These are phyloP conservation scores for Arion vulgaris DNA, from an alignment of 1,140 invertebrate genomes.

Conservation along the genomic window DNA sequence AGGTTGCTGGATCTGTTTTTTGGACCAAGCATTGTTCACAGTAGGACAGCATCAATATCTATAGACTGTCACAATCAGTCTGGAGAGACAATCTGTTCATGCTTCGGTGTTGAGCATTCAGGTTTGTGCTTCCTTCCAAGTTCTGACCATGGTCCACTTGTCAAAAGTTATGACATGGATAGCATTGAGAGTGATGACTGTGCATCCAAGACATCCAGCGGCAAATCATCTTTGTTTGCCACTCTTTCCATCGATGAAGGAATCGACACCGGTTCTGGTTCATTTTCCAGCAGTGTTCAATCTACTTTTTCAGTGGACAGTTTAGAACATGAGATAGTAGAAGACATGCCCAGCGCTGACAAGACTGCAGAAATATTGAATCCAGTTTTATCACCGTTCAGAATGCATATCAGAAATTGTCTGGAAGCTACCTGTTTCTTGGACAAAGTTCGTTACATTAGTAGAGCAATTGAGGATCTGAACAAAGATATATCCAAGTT, in stretches of 20 bases:
- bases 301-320: not conserved
- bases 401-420: not conserved
- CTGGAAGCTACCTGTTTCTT: not conserved
- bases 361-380: not conserved
- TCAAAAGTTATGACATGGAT: constrained; percentile 7
- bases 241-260: not conserved
- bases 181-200: not conserved
- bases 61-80: not conserved
- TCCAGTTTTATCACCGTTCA: constrained; percentile 18
- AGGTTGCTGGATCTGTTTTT: constrained; percentile 22
- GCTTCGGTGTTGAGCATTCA: not conserved
- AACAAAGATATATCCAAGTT: constrained; percentile 22
- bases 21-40: not conserved
- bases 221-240: not conserved
- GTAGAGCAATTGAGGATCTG: constrained; percentile 8
- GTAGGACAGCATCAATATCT: not conserved
- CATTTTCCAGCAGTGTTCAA: not conserved
- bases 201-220: not conserved
- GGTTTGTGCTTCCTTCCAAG: too few relatives aligned
- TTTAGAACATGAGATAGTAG: not conserved
- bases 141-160: constrained; percentile 1
- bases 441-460: constrained; percentile 35
- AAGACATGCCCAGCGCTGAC: not conserved
- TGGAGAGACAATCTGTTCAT: too few relatives aligned
- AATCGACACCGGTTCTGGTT: not conserved